Evolutionary conservation across 1,140 invertebrate genomes (phyloP), one percentile per base, ranked within the genome.

Genomic region (Polyergus mexicanus): DNA sequence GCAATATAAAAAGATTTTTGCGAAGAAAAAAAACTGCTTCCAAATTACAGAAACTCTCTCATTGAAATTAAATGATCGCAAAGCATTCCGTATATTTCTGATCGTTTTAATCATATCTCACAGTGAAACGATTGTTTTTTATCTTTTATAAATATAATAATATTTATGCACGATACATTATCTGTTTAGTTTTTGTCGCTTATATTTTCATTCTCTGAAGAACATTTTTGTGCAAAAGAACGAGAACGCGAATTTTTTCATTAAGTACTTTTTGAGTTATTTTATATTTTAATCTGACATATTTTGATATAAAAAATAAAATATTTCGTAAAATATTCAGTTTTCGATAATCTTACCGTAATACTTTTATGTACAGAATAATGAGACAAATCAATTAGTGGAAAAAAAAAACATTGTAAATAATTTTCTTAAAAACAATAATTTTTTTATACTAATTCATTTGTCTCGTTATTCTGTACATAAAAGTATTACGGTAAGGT

Each of bases 121-220:
- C 13, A 41, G 38, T 3, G 35, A 25, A 25, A 72, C 6, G n/a
- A 35, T 72, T 72, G 4, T 56, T 74, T 56, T 74, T 74, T 74
- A 38, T 38, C 19, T 22, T 74, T 4, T 51, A 6, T 74, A 60
- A 74, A 74, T n/a, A n/a, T n/a, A 16, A 22, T 58, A 74, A 74
- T 58, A 47, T 3, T 44, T 47, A 47, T 47, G 3, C 44, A 16
- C 7, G 3, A 47, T 47, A 54, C 10, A 72, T 72, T 56, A 54
- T n/a, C 47, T 19, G 0, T 35, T 5, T 54, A 11, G 25, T 68
- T 16, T 66, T 16, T 38, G 5, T 66, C 22, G 6, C 16, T 28
- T 32, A 51, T 69, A 19, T 4, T 19, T 7, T 28, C 3, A 47
- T 47, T 25, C 2, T 51, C 7, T 8, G 25, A 16, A 51, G 28